These are phyloP conservation scores for Panthera leo DNA, from an alignment of 2,113 vertebrate species.

Conservation along the genomic window DNA sequence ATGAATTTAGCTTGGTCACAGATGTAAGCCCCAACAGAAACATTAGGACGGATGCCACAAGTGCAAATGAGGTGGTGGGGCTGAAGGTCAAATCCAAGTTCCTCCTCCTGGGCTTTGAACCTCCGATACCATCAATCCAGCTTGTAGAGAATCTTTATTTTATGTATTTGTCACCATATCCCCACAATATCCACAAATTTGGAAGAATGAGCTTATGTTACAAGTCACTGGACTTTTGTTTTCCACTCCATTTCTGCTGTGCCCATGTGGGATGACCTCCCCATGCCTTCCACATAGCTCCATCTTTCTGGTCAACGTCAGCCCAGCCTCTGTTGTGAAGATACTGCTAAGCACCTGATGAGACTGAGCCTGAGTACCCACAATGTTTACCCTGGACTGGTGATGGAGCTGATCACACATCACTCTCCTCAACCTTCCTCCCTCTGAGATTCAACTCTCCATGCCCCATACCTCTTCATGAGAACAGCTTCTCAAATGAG, in stretches of 20 bases:
- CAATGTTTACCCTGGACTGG: neutral
- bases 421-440: neutral
- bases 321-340: neutral
- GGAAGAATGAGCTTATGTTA: neutral
- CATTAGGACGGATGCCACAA: too few relatives aligned
- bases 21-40: neutral
- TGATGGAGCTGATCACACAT: neutral
- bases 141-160: neutral
- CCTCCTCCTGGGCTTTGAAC: neutral
- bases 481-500: neutral
- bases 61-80: neutral
- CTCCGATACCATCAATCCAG: neutral
- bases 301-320: neutral
- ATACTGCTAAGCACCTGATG: neutral
- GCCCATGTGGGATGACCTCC: neutral
- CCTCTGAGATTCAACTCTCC: neutral
- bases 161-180: neutral
- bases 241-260: neutral
- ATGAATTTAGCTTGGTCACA: neutral
- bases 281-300: accelerated
- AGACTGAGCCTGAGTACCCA: neutral
- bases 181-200: neutral
- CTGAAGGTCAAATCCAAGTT: neutral
- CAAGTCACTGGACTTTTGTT: neutral
- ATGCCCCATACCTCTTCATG: neutral